phyloP scores from a whole-genome alignment of 2,797 vertebrate genomes.

The Poecilia picta region DNA sequence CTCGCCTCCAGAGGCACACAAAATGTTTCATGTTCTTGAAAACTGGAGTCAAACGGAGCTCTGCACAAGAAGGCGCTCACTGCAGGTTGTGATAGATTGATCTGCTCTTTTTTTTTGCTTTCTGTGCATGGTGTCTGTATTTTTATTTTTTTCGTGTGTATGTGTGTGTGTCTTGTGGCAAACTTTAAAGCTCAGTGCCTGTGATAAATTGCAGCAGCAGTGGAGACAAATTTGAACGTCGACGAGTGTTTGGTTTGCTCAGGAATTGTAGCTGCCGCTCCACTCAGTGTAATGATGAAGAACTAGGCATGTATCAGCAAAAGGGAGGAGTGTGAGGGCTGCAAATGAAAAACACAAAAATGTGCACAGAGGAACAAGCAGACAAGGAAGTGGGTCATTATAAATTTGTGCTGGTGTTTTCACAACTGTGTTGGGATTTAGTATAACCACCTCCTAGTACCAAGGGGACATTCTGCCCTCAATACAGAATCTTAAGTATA shows the following conservation, averaged over 20 bases:
- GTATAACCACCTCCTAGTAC: conserved; percentile 39
- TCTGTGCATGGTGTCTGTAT: conserved; percentile 37
- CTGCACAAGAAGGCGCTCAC: conserved; percentile 62
- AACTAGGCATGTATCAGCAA: conserved; percentile 56
- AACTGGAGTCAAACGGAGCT: conserved; percentile 68
- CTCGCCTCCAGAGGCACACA: conserved; percentile 59
- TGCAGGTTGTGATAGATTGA: conserved; percentile 66
- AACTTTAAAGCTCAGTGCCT: conserved; percentile 51
- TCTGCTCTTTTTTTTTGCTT: conserved; percentile 52
- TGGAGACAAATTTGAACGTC: conserved; percentile 68
- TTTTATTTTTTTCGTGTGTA: conserved; percentile 19
- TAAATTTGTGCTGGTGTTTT: conserved; percentile 32
- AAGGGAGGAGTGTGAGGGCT: conserved; percentile 52
- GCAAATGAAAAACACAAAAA: conserved; percentile 57
- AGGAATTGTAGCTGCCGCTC: conserved; percentile 59
- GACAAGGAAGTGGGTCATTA: conserved; percentile 51
- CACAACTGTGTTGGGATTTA: conserved; percentile 33
- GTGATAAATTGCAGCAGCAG: conserved; percentile 73
- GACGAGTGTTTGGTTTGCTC: conserved; percentile 66
- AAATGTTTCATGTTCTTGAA: conserved; percentile 69
- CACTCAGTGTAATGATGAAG: conserved; percentile 67
- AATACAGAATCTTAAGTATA: conserved; percentile 42
- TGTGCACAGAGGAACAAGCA: conserved; percentile 29
- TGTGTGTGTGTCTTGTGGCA: conserved; percentile 43
- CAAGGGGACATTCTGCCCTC: conserved; percentile 48